These are phyloP conservation scores for Macrostomum cliftonense DNA, from an alignment of 2,888 invertebrate species.

Conservation along the genomic window DNA sequence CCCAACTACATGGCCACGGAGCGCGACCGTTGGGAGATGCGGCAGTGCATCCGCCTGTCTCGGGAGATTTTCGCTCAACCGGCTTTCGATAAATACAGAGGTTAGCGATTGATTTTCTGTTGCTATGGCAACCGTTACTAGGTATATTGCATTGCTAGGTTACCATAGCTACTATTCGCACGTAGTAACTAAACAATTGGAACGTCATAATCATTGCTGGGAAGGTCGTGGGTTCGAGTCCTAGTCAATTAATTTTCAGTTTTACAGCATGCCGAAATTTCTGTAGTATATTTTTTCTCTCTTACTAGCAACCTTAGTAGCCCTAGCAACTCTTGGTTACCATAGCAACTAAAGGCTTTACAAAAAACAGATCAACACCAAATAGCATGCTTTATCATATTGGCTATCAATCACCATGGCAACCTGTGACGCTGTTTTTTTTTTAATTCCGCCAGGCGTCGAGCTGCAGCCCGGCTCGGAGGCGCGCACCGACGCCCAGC, in stretches of 20 bases:
- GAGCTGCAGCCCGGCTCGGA: slow-evolving; percentile 23
- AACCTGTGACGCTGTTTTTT: no score
- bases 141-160: no score
- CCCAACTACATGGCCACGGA: slow-evolving; percentile 62
- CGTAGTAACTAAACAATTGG: no score
- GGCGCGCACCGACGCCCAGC: slow-evolving; percentile 25
- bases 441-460: no score
- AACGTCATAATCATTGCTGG: no score
- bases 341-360: background rate
- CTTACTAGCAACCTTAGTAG: no score
- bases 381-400: no score
- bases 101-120: slow-evolving; percentile 1
- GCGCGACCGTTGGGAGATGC: slow-evolving; percentile 43
- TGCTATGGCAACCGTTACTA: background rate
- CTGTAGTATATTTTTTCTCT: no score
- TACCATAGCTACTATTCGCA: background rate
- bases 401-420: slow-evolving; percentile 14
- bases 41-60: slow-evolving; percentile 21
- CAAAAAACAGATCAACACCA: no score
- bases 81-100: slow-evolving; percentile 19
- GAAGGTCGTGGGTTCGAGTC: no score
- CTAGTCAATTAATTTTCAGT: no score
- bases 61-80: slow-evolving; percentile 32
- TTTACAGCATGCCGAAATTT: no score
- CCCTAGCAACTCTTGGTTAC: background rate